Base-by-base conservation (phyloP, 1,140 invertebrate species). In the Drosophila bifasciata region DNA sequence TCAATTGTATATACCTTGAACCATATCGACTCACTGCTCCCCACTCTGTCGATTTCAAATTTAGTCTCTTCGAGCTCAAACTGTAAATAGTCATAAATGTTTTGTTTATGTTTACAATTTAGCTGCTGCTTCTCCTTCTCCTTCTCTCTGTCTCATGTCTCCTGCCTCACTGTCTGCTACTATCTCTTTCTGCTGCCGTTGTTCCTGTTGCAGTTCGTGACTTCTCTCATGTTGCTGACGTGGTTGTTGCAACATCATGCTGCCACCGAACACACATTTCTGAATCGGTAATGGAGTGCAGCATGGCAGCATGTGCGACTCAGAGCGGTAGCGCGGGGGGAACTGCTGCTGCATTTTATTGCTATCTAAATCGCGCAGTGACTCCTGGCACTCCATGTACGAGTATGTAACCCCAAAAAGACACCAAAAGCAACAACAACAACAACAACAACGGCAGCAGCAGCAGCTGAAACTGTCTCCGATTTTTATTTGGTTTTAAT, bases 61-160 rank as follows among this genome's bases (percentile, higher is more conserved):
- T 36, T 11, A 36, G 32, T 36, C 23, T 25, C 23, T 36, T 36
- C 4, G 66, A 56, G 77, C 74, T 77, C 69, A 86, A 55, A 86
- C 83, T 88, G 83, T 86, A 86, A 86, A 86, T 88, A 86, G 83
- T 86, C 83, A 86, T 86, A 86, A 86, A 86, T 88, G 83, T 86
- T 86, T 86, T 86, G 83, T 86, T 86, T 86, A 85, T 85, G 83
- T 88, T 86, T 88, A 88, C 83, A 88, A 83, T 86, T 80, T 86
- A 77, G 81, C 83, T 78, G 83, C 81, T 88, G 64, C 32, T 71
- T 19, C 41, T 61, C 49, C 36, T 44, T 39, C 16, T 55, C 41
- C 41, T 32, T 49, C 23, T 36, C 40, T 46, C 45, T 51, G 9
- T 43, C 28, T 39, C n/a, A n/a, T n/a, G n/a, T n/a, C n/a, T n/a